A percentile compares a stretch with the other conserved stretches of the same genome.
phyloP scores from a whole-genome alignment of 2,113 vertebrate genomes.

The Edolisoma coerulescens region DNA sequence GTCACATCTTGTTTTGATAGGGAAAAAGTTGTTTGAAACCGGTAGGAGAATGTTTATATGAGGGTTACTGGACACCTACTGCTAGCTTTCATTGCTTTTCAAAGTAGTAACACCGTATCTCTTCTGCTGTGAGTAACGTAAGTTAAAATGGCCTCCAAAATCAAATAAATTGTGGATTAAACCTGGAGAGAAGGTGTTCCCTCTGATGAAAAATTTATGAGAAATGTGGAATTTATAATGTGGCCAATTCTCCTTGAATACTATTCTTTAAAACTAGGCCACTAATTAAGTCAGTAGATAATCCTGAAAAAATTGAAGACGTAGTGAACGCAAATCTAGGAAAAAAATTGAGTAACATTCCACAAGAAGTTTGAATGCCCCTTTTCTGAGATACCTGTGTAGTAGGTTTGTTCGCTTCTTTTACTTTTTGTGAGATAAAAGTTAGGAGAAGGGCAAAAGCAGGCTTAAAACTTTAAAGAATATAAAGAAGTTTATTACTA shows the following conservation, averaged over 20 bases:
- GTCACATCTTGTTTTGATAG: neutral
- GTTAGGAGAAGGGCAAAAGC: no score
- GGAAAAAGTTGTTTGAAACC: neutral
- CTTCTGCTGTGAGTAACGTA: neutral
- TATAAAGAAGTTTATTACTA: no score
- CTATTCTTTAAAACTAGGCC: neutral
- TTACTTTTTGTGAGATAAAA: no score
- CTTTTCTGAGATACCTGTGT: neutral
- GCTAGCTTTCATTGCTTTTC: conserved; percentile 1
- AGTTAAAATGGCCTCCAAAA: neutral
- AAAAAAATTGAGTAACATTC: neutral
- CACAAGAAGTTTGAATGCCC: neutral
- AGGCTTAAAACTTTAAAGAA: no score
- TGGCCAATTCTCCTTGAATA: neutral
- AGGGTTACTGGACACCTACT: neutral
- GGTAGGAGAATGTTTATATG: neutral
- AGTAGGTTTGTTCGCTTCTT: no score
- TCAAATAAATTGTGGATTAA: neutral
- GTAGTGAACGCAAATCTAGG: neutral
- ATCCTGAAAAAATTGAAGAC: neutral
- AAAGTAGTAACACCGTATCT: neutral
- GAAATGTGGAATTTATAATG: neutral
- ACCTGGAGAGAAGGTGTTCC: neutral
- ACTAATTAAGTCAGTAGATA: conserved; percentile 8
- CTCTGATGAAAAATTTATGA: neutral